A percentile compares a stretch with the other conserved stretches of the same genome.
phyloP scores from a whole-genome alignment of 2,113 vertebrate species.

The Ictidomys tridecemlineatus region DNA sequence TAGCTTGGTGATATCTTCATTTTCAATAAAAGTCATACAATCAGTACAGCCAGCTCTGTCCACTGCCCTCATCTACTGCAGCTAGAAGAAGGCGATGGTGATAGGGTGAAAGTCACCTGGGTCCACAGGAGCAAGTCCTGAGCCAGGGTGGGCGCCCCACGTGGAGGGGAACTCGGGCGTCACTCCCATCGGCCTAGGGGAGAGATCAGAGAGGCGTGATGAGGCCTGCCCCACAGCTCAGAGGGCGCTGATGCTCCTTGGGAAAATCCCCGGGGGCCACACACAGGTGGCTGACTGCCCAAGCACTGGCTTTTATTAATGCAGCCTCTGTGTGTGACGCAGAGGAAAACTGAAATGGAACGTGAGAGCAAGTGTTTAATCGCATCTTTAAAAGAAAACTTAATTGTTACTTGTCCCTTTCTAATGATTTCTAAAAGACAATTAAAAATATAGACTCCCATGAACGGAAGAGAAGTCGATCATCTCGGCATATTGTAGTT shows the following conservation, averaged over 20 bases:
- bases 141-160: background rate
- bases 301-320: accelerated
- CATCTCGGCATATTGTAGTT: background rate
- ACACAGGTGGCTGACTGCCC: accelerated
- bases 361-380: background rate
- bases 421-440: conserved; percentile 66
- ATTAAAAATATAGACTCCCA: conserved; percentile 62
- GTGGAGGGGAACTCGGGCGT: background rate
- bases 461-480: conserved; percentile 1
- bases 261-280: background rate
- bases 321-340: background rate
- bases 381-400: conserved; percentile 51
- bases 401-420: conserved; percentile 58
- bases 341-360: background rate
- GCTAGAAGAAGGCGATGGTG: background rate
- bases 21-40: background rate
- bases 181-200: background rate
- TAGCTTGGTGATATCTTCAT: background rate
- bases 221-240: too few relatives aligned
- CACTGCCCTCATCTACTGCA: accelerated
- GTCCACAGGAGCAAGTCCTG: background rate
- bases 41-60: accelerated
- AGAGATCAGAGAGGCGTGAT: background rate
- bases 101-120: background rate
- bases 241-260: accelerated